Evolutionary conservation across 1,140 invertebrate genomes (phyloP), one percentile per base, ranked within the genome.

Genomic region (Neodiprion lecontei): DNA sequence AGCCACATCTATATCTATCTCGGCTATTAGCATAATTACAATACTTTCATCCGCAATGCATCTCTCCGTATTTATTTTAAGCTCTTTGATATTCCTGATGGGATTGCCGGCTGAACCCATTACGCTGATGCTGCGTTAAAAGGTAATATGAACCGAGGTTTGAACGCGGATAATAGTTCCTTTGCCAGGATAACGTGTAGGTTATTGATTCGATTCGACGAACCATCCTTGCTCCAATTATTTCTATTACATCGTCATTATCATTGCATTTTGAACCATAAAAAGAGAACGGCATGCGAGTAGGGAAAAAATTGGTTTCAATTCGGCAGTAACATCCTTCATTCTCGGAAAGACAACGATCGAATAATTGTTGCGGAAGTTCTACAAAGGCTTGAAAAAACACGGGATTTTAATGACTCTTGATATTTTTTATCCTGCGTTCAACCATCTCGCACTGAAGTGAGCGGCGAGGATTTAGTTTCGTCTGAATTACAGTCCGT

Each of bases 11-110:
- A 61, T 7, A 61, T 61, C 53, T 61, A 61, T 61, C 53, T 61
- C 53, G n/a, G 87, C 87, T 88, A 87, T 88, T 88, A 88, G 87
- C 86, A 88, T 88, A 88, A 88, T 88, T 88, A 88, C 86, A 88
- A 88, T 88, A 87, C 86, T 86, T 87, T 81, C 79, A 79, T 83
- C 83, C 81, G 81, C 2, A 77, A 79, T 81, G 79, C 85, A 85
- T 86, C 85, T 87, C 86, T 87, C 82, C 84, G 85, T 61, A 61
- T 85, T 87, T 88, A 87, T 87, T 87, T 87, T 83, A 86, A 87
- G 79, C 83, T 81, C 66, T 69, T 72, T 65, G 80, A 86, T 83
- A 81, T 86, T 83, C 81, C 77, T 82, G 83, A 88, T 87, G 84
- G 81, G 80, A 86, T 84, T 84, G 85, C 84, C 53, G 77, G 80